phyloP scores from a whole-genome alignment of 2,113 vertebrate species.

The Hiodon alosoides region DNA sequence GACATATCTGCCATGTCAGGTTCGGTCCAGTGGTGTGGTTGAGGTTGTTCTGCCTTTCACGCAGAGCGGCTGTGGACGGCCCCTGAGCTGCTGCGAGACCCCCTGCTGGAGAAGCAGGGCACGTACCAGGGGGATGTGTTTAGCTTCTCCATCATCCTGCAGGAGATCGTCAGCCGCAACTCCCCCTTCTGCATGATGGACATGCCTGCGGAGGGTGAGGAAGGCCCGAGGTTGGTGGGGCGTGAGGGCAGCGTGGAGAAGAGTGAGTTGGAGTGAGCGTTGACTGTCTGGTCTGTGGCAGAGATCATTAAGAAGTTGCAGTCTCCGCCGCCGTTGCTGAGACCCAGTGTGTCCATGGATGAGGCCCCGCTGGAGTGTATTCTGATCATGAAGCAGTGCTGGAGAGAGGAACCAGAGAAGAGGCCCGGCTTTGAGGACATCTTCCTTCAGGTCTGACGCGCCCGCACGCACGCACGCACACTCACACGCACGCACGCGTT shows the following conservation, averaged over 20 bases:
- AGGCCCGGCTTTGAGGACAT: constrained; percentile 66
- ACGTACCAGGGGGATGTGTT: constrained; percentile 70
- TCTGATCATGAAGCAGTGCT: constrained; percentile 74
- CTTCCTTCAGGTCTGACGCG: constrained; percentile 55
- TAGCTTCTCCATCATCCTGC: constrained; percentile 77
- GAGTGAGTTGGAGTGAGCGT: not conserved
- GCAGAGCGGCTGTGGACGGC: constrained; percentile 72
- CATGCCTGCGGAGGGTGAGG: constrained; percentile 65
- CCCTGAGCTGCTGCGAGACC: constrained; percentile 61
- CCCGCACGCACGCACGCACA: too few relatives aligned
- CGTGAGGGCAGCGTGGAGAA: not conserved
- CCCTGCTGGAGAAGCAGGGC: constrained; percentile 48
- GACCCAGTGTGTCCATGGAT: constrained; percentile 67
- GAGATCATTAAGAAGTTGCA: constrained; percentile 64
- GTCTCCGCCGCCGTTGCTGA: constrained; percentile 60
- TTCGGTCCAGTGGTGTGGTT: not conserved
- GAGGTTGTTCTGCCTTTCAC: not conserved
- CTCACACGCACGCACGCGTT: too few relatives aligned
- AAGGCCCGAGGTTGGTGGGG: not conserved
- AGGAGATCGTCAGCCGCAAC: constrained; percentile 77
- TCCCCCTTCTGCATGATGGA: constrained; percentile 77
- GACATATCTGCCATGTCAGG: too few relatives aligned
- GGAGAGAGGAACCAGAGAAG: constrained; percentile 67
- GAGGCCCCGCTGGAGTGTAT: constrained; percentile 76
- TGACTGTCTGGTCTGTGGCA: constrained; percentile 30